phyloP scores from a whole-genome alignment of 2,888 invertebrate species.

The Eupithecia dodoneata region DNA sequence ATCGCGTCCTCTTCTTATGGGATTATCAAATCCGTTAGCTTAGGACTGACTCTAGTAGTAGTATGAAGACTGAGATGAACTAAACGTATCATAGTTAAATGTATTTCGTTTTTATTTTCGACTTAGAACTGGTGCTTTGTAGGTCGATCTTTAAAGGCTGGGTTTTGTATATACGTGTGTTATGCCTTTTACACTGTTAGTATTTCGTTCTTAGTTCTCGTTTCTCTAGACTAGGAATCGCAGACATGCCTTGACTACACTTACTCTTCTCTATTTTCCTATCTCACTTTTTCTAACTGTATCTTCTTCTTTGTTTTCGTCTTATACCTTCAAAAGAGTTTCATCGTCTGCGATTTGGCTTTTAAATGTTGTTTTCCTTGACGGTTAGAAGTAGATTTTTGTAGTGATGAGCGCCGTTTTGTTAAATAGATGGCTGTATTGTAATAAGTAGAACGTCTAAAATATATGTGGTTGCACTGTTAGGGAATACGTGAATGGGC shows the following conservation, averaged over 20 bases:
- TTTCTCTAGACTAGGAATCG: slow-evolving; percentile 49
- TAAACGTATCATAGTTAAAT: slow-evolving; percentile 80
- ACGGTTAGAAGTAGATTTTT: slow-evolving; percentile 57
- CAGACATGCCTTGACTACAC: slow-evolving; percentile 49
- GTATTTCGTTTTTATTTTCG: slow-evolving; percentile 79
- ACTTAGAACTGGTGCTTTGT: slow-evolving; percentile 84
- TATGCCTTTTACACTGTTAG: slow-evolving; percentile 79
- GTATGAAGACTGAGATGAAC: slow-evolving; percentile 82
- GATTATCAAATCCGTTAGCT: slow-evolving; percentile 80
- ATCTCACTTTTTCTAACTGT: slow-evolving; percentile 16
- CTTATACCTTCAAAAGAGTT: slow-evolving; percentile 8
- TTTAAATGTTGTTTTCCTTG: slow-evolving; percentile 48
- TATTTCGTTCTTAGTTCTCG: slow-evolving; percentile 52
- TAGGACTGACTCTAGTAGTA: slow-evolving; percentile 83
- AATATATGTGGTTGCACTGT: slow-evolving; percentile 74
- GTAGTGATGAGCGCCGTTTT: slow-evolving; percentile 66
- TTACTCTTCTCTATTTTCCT: slow-evolving; percentile 27
- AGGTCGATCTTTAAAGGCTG: slow-evolving; percentile 83
- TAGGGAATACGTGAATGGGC: slow-evolving; percentile 52
- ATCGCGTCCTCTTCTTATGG: slow-evolving; percentile 84
- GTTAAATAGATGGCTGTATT: slow-evolving; percentile 68
- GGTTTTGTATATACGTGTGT: slow-evolving; percentile 82
- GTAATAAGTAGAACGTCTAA: slow-evolving; percentile 59
- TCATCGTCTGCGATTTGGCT: slow-evolving; percentile 52
- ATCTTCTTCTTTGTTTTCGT: slow-evolving; percentile 4